Conservation (phyloP, 64 coral and sea anemone genomes). For the Catalaphyllia jardinei region DNA sequence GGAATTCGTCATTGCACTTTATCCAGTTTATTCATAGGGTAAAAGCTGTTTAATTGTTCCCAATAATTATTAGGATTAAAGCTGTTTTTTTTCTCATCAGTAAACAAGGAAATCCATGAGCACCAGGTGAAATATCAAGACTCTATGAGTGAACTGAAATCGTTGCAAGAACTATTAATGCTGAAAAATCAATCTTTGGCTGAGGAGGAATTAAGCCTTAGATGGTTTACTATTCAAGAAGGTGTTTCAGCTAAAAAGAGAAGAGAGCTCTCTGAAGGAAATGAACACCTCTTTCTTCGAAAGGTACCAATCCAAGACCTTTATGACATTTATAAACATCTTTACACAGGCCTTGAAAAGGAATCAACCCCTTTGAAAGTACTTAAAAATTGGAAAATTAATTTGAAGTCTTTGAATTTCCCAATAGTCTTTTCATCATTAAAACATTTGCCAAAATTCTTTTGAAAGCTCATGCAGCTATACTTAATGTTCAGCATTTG, state of each 20-base stretch:
- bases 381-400: too few relatives aligned
- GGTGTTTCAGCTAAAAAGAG: constrained; percentile 48
- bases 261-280: constrained; percentile 50
- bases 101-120: constrained; percentile 80
- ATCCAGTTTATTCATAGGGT: too few relatives aligned
- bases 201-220: constrained; percentile 89
- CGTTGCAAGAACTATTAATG: constrained; percentile 70
- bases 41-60: too few relatives aligned
- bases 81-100: constrained; percentile 21
- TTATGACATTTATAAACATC: too few relatives aligned
- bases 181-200: constrained; percentile 86
- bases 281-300: neutral
- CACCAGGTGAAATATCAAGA: constrained; percentile 78
- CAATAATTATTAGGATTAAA: neutral
- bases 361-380: too few relatives aligned
- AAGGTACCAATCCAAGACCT: neutral
- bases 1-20: too few relatives aligned
- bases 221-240: constrained; percentile 75
- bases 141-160: constrained; percentile 76
- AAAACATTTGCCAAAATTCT: too few relatives aligned
- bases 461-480: too few relatives aligned
- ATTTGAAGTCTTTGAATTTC: too few relatives aligned
- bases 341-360: too few relatives aligned
- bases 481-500: too few relatives aligned
- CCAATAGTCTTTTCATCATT: too few relatives aligned